These are phyloP conservation scores for Ictalurus furcatus DNA, from an alignment of 2,113 vertebrate species.

Conservation along the genomic window DNA sequence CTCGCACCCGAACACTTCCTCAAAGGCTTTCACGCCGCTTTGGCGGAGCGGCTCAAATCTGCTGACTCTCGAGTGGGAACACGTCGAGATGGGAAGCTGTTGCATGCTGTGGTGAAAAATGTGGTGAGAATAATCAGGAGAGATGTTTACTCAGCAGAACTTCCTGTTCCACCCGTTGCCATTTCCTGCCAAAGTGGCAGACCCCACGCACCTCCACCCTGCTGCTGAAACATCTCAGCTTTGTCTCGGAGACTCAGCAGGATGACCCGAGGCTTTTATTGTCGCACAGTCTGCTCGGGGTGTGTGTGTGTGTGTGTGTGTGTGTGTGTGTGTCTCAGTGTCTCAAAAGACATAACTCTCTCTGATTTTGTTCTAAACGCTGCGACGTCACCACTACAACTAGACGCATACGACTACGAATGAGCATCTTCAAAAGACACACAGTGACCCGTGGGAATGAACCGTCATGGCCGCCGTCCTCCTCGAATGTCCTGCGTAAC, in stretches of 20 bases:
- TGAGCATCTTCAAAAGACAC: not conserved
- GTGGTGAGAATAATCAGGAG: not conserved
- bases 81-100: not conserved
- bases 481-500: not conserved
- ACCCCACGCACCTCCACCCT: not conserved
- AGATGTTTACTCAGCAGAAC: conserved; percentile 1
- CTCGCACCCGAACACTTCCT: not conserved
- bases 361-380: not conserved
- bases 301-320: too few species aligned
- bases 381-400: not conserved
- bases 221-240: not conserved
- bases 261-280: not conserved
- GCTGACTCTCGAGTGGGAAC: not conserved
- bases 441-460: not conserved
- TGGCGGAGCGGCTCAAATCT: not conserved
- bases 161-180: not conserved
- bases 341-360: not conserved
- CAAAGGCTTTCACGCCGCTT: not conserved
- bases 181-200: not conserved
- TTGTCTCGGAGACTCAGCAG: not conserved
- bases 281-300: not conserved
- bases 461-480: not conserved
- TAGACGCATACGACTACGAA: not conserved
- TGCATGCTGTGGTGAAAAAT: not conserved
- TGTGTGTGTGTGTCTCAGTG: too few species aligned